These are phyloP conservation scores for Amphilophus citrinellus DNA, from an alignment of 2,113 vertebrate species.

Conservation along the genomic window DNA sequence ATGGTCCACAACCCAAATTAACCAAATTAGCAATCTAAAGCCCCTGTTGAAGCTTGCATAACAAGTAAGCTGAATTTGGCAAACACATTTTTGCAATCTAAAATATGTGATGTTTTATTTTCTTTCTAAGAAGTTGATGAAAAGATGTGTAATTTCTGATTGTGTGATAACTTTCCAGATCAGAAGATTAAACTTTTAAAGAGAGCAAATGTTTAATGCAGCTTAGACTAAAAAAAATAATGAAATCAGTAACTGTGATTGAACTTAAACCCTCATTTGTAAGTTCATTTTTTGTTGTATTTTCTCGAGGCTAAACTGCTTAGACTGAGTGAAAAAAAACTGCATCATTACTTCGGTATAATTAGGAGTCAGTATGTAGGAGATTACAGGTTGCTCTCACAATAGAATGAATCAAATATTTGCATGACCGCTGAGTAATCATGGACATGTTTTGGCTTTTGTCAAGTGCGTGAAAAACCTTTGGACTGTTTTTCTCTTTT, in stretches of 20 bases:
- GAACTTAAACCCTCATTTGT: slow-evolving; percentile 14
- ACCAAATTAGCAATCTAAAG: too few relatives aligned
- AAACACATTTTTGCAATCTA: not conserved
- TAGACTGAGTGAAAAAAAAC: not conserved
- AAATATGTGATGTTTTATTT: not conserved
- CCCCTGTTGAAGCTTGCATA: too few relatives aligned
- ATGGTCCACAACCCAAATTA: too few relatives aligned
- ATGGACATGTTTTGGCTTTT: slow-evolving; percentile 52
- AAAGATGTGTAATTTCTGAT: not conserved
- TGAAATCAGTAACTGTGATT: not conserved
- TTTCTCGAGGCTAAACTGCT: not conserved
- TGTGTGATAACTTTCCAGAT: not conserved
- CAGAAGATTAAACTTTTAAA: not conserved
- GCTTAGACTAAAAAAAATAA: not conserved
- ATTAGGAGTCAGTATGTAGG: slow-evolving; percentile 28
- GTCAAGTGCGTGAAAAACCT: slow-evolving; percentile 60
- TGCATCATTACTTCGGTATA: slow-evolving; percentile 26
- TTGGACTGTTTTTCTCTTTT: slow-evolving; percentile 46
- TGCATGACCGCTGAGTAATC: slow-evolving; percentile 31
- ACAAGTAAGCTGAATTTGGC: not conserved
- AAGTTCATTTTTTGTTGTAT: slow-evolving; percentile 8
- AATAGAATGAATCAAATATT: slow-evolving; percentile 42
- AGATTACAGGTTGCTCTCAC: slow-evolving; percentile 25
- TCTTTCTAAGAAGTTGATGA: not conserved
- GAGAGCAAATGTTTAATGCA: slow-evolving; percentile 1